Percentiles rank a stretch among this genome's conserved stretches.
Evolutionary conservation across 2,888 invertebrate genomes (phyloP).

Genomic region (Lochmaea crataegi): DNA sequence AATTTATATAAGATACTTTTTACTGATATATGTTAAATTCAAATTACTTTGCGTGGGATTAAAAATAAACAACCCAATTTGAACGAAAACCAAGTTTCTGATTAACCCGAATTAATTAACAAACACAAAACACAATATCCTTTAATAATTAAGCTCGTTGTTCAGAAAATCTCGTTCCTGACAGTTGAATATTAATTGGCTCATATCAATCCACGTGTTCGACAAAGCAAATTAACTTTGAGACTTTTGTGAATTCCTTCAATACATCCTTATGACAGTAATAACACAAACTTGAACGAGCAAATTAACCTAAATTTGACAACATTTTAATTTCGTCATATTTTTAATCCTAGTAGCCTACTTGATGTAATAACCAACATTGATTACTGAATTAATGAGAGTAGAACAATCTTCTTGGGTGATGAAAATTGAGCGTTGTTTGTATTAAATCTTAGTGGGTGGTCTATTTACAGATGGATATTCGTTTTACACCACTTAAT

Average conservation of each 20-base stretch:
- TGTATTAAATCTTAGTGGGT: constrained; percentile 15
- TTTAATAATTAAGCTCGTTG: background rate
- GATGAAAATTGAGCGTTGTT: background rate
- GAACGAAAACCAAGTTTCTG: background rate
- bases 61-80: background rate
- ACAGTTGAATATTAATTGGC: background rate
- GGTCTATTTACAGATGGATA: constrained; percentile 13
- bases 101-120: constrained; percentile 2
- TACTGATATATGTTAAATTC: too few relatives aligned
- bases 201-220: background rate
- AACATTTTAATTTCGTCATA: background rate
- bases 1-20: too few relatives aligned
- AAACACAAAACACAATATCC: background rate
- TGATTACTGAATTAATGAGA: constrained; percentile 8
- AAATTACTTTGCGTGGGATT: too few relatives aligned
- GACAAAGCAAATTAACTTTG: background rate
- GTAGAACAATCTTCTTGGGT: background rate
- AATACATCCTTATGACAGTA: too few relatives aligned
- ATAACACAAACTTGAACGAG: too few relatives aligned
- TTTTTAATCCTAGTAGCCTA: background rate
- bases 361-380: constrained; percentile 3
- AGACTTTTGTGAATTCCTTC: background rate
- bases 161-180: background rate
- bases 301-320: background rate
- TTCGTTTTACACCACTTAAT: constrained; percentile 4